These are phyloP conservation scores for Cerastis rubricosa DNA, from an alignment of 2,888 invertebrate genomes.

Conservation along the genomic window DNA sequence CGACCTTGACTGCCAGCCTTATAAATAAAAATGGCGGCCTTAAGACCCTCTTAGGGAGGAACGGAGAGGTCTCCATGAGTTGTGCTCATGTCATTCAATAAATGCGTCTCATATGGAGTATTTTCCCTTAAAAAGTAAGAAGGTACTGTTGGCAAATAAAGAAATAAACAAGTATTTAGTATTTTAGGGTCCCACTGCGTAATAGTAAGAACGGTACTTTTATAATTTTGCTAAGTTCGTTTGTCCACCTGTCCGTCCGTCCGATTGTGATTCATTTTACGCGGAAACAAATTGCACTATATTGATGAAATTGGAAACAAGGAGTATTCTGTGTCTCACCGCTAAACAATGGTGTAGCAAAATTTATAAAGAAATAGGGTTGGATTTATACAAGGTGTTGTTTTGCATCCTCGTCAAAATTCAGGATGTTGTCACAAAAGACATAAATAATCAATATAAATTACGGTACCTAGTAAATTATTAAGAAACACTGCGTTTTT, in stretches of 20 bases:
- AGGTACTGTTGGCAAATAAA: conserved; percentile 13
- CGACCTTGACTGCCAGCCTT: conserved; percentile 29
- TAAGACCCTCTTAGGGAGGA: conserved; percentile 37
- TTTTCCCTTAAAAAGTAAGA: neutral
- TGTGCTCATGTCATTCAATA: conserved; percentile 23
- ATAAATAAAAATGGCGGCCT: conserved; percentile 15
- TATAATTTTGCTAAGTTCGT: neutral
- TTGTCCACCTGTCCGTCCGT: neutral
- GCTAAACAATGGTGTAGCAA: neutral
- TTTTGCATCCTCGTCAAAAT: too few species aligned
- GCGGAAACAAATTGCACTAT: neutral
- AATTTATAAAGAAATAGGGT: neutral
- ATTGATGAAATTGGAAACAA: neutral
- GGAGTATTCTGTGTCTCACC: neutral
- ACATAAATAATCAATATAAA: too few species aligned
- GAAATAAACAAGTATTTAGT: neutral
- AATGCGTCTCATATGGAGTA: conserved; percentile 24
- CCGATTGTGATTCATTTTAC: neutral
- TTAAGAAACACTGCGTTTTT: too few species aligned
- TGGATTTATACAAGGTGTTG: too few species aligned
- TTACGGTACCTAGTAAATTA: too few species aligned
- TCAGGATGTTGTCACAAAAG: too few species aligned
- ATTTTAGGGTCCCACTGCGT: neutral
- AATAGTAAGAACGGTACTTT: neutral
- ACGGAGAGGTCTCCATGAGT: conserved; percentile 19